Base-by-base conservation (phyloP, 2,888 invertebrate genomes). In the Andrena praecox region DNA sequence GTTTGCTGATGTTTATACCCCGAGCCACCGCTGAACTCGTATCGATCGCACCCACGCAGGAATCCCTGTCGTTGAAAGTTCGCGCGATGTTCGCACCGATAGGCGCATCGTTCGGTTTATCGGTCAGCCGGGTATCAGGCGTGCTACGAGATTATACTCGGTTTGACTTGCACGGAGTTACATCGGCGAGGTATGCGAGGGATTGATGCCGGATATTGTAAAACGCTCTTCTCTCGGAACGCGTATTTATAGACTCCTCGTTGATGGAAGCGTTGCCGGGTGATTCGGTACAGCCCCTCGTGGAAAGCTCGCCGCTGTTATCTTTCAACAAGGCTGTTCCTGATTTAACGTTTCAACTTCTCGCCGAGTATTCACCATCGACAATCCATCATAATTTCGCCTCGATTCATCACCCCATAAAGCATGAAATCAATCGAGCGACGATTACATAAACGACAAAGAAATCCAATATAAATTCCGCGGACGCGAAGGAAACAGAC, bases 11-110 rank as follows among this genome's bases (percentile, higher is more conserved):
- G 27, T 60, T 35, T 35, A 67, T 67, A 12, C 24, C 8, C 24
- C 29, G n/a, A 24, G 52, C 27, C 67, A 42, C 85, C 80, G 73
- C 71, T 67, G 75, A 79, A 48, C 54, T 77, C 35, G 73, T 77
- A 81, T 80, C 82, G 70, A 52, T 52, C 74, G 83, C 85, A 82
- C 79, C 84, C 81, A 87, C 87, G 78, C 80, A 76, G 70, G 73
- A 70, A 82, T 79, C 77, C 70, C 86, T 80, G 72, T 82, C 80
- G 64, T 42, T 76, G 78, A 72, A 80, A 83, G 79, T 82, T 76
- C 7, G 62, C 68, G 67, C 52, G 81, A 87, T 78, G 83, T 79
- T 75, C 85, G 80, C 73, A 56, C 68, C 81, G 80, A 80, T 71
- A 68, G 56, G 31, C 70, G 54, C 67, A 35, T 82, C 75, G 62